Conservation (phyloP, 2,797 vertebrate genomes). For the Sus cebifrons region DNA sequence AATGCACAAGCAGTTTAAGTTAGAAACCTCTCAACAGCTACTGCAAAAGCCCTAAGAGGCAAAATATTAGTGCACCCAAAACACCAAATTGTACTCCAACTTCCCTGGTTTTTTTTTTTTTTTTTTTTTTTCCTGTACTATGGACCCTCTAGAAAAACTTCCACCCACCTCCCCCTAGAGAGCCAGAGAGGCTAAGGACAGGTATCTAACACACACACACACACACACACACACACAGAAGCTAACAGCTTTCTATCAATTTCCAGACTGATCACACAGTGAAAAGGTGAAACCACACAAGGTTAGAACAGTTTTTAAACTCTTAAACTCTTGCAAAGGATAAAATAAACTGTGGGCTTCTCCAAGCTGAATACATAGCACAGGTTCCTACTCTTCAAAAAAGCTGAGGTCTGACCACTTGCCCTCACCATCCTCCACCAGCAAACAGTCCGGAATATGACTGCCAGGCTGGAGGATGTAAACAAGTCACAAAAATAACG, state of each 20-base stretch:
- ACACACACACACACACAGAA: not conserved
- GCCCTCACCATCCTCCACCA: not conserved
- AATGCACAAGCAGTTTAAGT: conserved; percentile 29
- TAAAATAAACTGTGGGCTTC: not conserved
- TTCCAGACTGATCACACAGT: not conserved
- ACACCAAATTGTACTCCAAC: not conserved
- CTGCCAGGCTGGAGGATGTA: conserved; percentile 8
- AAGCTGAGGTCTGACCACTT: conserved; percentile 19
- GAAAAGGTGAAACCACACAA: conserved; percentile 35
- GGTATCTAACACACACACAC: not conserved
- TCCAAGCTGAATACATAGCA: not conserved
- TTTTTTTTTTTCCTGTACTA: not conserved
- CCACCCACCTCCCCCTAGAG: not conserved
- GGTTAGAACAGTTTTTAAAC: not conserved
- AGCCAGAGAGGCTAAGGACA: not conserved
- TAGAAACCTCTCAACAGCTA: conserved; percentile 36
- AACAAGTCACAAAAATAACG: conserved; percentile 60
- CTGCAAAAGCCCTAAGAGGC: not conserved
- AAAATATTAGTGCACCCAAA: not conserved
- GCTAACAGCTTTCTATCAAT: not conserved
- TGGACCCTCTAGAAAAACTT: not conserved
- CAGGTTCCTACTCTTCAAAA: not conserved
- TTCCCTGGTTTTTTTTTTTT: not conserved
- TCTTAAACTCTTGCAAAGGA: conserved; percentile 39
- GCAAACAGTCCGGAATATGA: conserved; percentile 21